A percentile compares a stretch with the other conserved stretches of the same genome.
These are phyloP conservation scores for Noctuana brunneofusca DNA, from an alignment of 2,888 invertebrate genomes.

Conservation along the genomic window DNA sequence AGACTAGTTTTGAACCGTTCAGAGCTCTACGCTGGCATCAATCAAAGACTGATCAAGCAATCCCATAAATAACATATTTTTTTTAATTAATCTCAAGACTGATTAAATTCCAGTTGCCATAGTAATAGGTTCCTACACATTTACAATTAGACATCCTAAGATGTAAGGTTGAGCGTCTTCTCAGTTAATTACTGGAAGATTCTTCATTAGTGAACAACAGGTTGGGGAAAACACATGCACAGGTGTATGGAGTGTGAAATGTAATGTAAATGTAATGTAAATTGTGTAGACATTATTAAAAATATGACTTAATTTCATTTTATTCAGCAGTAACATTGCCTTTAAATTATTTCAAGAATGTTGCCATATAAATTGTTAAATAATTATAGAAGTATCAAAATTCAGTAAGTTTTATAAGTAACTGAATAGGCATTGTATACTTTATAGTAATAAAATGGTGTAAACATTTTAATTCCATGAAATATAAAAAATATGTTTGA, in stretches of 20 bases:
- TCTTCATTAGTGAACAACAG: slow-evolving; percentile 41
- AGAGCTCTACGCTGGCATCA: too few relatives aligned
- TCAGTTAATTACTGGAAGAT: slow-evolving; percentile 51
- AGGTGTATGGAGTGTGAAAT: background rate
- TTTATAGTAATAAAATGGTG: too few relatives aligned
- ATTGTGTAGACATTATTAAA: background rate
- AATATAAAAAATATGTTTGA: too few relatives aligned
- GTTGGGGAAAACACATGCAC: slow-evolving; percentile 21
- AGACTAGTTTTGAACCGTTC: too few relatives aligned
- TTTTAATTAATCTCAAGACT: too few relatives aligned
- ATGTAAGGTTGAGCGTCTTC: slow-evolving; percentile 67
- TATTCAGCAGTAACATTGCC: background rate
- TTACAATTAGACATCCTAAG: slow-evolving; percentile 22
- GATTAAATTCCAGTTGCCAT: background rate
- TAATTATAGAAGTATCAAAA: background rate
- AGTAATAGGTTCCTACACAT: slow-evolving; percentile 3
- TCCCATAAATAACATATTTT: too few relatives aligned
- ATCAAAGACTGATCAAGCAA: too few relatives aligned
- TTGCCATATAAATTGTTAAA: background rate
- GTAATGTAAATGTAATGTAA: background rate
- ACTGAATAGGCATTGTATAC: too few relatives aligned
- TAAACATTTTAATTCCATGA: too few relatives aligned
- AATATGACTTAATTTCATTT: background rate
- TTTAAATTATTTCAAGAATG: too few relatives aligned
- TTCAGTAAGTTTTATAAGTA: too few relatives aligned